Percentiles rank a stretch among this genome's conserved stretches.
phyloP scores from a whole-genome alignment of 2,113 vertebrate species.

The Pleuronectes platessa region DNA sequence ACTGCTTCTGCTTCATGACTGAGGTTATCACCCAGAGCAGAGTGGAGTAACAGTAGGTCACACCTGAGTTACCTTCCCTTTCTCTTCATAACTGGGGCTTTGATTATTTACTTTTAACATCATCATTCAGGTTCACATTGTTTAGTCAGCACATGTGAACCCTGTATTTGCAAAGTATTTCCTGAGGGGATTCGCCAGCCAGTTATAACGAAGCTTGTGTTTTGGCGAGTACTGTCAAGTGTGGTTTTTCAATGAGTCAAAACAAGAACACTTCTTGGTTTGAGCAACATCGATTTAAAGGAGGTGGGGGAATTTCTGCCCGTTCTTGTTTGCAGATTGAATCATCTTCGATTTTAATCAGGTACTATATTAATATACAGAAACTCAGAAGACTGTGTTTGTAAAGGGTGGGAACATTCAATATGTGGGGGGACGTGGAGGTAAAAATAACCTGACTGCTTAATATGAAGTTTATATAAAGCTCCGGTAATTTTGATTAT shows the following conservation, averaged over 20 bases:
- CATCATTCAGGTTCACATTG: conserved; percentile 51
- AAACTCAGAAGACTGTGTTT: conserved; percentile 58
- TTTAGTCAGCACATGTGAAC: conserved; percentile 73
- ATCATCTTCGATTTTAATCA: conserved; percentile 74
- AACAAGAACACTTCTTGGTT: conserved; percentile 87
- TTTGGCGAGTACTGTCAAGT: conserved; percentile 75
- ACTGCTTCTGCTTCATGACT: conserved; percentile 4
- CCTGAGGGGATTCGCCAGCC: conserved; percentile 82
- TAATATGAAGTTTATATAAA: not conserved
- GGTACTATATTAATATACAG: conserved; percentile 78
- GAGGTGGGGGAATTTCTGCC: conserved; percentile 75
- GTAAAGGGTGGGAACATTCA: conserved; percentile 35
- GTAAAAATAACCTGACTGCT: conserved; percentile 25
- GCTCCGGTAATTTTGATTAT: not conserved
- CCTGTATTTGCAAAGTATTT: conserved; percentile 80
- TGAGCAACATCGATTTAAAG: conserved; percentile 73
- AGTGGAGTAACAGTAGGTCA: conserved; percentile 69
- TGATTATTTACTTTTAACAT: conserved; percentile 75
- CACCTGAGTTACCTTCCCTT: conserved; percentile 60
- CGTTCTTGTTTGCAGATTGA: conserved; percentile 69
- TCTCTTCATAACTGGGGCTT: conserved; percentile 45
- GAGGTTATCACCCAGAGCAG: conserved; percentile 50
- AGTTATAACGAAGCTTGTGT: conserved; percentile 70
- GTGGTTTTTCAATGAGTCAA: conserved; percentile 90
- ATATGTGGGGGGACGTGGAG: not conserved